Conservation (phyloP, 2,113 vertebrate species). For the Tautogolabrus adspersus region DNA sequence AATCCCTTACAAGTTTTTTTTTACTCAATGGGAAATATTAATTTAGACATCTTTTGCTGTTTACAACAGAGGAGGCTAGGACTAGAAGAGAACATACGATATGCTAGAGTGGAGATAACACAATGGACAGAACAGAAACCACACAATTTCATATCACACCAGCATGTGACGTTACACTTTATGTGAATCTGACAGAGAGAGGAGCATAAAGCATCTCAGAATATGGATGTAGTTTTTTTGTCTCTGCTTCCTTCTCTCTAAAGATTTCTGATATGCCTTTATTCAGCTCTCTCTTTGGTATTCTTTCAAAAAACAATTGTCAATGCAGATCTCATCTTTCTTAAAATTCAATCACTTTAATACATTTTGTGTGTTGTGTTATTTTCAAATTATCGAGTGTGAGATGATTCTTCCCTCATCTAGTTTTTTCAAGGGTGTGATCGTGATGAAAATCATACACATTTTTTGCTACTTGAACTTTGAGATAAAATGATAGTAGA, state of each 20-base stretch:
- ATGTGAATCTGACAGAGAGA: conserved; percentile 31
- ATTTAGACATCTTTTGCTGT: background rate
- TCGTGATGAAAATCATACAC: too few species aligned
- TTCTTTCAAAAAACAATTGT: conserved; percentile 10
- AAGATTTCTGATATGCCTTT: background rate
- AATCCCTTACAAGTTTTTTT: background rate
- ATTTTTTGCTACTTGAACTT: background rate
- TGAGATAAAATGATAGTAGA: background rate
- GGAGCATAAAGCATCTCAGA: conserved; percentile 22
- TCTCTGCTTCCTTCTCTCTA: background rate
- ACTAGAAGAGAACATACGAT: background rate
- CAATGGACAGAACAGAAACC: conserved; percentile 4
- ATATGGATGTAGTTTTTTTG: conserved; percentile 29
- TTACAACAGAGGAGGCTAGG: background rate
- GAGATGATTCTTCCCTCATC: background rate
- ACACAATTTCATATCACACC: conserved; percentile 10
- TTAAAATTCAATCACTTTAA: background rate
- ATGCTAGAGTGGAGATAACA: background rate
- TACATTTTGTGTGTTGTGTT: too few species aligned
- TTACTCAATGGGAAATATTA: background rate
- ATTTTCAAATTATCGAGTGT: too few species aligned
- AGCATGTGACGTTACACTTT: background rate
- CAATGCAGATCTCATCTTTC: background rate
- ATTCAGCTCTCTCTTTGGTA: background rate
- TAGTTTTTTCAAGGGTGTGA: background rate